These are phyloP conservation scores for Platyura marginata DNA, from an alignment of 1,140 invertebrate genomes.

Conservation along the genomic window DNA sequence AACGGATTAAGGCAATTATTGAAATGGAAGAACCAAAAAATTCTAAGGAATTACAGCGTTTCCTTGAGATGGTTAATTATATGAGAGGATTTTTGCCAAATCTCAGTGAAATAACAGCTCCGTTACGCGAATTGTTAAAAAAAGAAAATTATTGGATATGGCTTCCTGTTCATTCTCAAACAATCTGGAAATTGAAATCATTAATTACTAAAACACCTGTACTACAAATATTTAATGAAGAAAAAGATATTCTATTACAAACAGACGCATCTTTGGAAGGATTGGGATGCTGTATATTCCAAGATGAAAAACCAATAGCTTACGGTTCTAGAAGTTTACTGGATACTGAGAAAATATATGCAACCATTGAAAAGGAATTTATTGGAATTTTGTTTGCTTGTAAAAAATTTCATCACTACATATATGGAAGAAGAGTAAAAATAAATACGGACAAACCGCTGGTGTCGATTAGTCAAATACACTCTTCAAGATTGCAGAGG, in stretches of 20 bases:
- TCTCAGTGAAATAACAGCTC: constrained; percentile 5
- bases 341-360: constrained; percentile 10
- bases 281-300: constrained; percentile 9
- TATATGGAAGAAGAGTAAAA: constrained; percentile 8
- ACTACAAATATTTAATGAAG: constrained; percentile 10
- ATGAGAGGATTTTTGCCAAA: constrained; percentile 12
- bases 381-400: constrained; percentile 15
- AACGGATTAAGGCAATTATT: constrained; percentile 19
- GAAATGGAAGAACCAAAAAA: constrained; percentile 16
- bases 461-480: constrained; percentile 12
- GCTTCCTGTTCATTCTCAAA: constrained; percentile 2
- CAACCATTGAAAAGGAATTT: constrained; percentile 26
- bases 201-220: constrained; percentile 8
- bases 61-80: constrained; percentile 23
- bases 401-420: constrained; percentile 8
- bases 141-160: constrained; percentile 8
- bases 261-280: constrained; percentile 15
- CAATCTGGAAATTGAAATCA: constrained; percentile 9
- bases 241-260: constrained; percentile 11
- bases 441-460: constrained; percentile 12
- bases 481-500: constrained; percentile 20
- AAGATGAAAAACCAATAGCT: constrained; percentile 15
- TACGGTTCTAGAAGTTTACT: constrained; percentile 15
- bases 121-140: constrained; percentile 8
- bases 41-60: constrained; percentile 14